A percentile compares a stretch with the other conserved stretches of the same genome.
phyloP scores from a whole-genome alignment of 2,888 invertebrate genomes.

The Microctonus hyperodae region DNA sequence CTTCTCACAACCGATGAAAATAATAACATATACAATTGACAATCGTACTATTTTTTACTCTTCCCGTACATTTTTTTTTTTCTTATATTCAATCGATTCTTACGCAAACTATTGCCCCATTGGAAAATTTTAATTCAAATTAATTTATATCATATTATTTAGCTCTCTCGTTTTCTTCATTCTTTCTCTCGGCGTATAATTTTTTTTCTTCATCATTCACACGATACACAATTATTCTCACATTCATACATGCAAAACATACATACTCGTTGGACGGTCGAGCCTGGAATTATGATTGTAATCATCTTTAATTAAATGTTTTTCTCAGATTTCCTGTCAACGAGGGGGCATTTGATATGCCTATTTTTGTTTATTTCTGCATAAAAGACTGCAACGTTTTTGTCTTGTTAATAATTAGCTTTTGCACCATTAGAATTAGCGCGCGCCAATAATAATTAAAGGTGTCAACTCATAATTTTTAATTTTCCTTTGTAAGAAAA shows the following conservation, averaged over 20 bases:
- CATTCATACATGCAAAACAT: constrained; percentile 37
- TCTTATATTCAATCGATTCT: not conserved
- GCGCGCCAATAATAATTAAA: constrained; percentile 7
- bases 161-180: constrained; percentile 28
- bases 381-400: constrained; percentile 9
- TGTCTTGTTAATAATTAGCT: constrained; percentile 12
- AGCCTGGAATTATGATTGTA: constrained; percentile 23
- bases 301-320: not conserved
- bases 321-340: not conserved
- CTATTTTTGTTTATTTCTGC: constrained; percentile 14
- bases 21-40: constrained; percentile 29
- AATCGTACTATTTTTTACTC: not conserved
- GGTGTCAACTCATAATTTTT: constrained; percentile 21
- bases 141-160: not conserved
- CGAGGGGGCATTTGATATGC: not conserved
- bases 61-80: too few relatives aligned
- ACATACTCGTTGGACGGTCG: constrained; percentile 39
- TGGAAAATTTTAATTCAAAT: not conserved
- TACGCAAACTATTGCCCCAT: constrained; percentile 34
- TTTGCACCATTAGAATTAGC: constrained; percentile 18
- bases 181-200: constrained; percentile 22
- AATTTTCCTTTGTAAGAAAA: constrained; percentile 35
- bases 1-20: constrained; percentile 24
- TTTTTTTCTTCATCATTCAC: constrained; percentile 36
- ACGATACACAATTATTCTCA: constrained; percentile 21